Percentiles rank a stretch among this genome's conserved stretches.
Conservation (phyloP, 2,888 invertebrate genomes). For the Aelia acuminata region DNA sequence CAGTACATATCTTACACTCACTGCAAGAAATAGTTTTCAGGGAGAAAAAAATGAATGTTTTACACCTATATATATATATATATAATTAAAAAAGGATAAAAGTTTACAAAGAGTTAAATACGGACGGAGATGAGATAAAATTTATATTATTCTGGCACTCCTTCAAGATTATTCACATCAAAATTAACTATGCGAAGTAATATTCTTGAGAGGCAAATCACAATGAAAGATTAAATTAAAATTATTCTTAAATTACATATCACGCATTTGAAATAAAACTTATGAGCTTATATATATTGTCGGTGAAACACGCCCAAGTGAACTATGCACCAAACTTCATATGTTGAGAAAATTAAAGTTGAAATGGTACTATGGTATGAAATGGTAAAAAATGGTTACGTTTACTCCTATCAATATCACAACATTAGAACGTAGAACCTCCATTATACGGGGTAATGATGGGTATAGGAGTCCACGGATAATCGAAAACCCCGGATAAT, state of each 20-base stretch:
- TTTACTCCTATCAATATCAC: too few relatives aligned
- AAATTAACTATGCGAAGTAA: not conserved
- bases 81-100: not conserved
- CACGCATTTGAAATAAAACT: not conserved
- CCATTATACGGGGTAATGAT: too few relatives aligned
- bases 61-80: not conserved
- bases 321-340: too few relatives aligned
- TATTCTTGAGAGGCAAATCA: slow-evolving; percentile 1
- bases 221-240: slow-evolving; percentile 5
- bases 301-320: too few relatives aligned
- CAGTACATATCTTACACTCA: not conserved
- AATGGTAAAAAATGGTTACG: too few relatives aligned
- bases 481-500: too few relatives aligned
- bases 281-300: not conserved
- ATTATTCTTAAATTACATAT: slow-evolving; percentile 4
- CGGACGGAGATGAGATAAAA: slow-evolving; percentile 42
- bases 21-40: not conserved
- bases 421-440: too few relatives aligned
- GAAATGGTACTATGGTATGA: too few relatives aligned
- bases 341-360: too few relatives aligned
- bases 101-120: slow-evolving; percentile 23
- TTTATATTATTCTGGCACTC: slow-evolving; percentile 30
- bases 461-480: too few relatives aligned
- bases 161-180: not conserved
- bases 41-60: too few relatives aligned